phyloP scores from a whole-genome alignment of 2,888 invertebrate genomes.

The Sylvicola cinctus region DNA sequence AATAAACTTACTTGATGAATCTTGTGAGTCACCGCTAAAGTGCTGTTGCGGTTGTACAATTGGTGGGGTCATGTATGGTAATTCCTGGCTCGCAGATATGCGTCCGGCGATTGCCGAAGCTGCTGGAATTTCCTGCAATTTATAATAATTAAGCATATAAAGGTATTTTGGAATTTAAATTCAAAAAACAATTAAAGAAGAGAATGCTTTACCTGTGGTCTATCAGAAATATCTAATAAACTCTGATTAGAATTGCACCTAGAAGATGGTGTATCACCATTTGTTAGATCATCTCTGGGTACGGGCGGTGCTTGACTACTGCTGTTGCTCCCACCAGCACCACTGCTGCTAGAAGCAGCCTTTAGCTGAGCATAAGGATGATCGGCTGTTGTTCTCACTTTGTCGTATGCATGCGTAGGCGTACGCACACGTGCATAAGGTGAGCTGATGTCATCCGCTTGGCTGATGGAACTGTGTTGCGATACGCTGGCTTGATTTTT shows the following conservation, averaged over 20 bases:
- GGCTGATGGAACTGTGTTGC: constrained; percentile 36
- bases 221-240: constrained; percentile 5
- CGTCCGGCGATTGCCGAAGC: constrained; percentile 71
- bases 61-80: constrained; percentile 78
- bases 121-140: constrained; percentile 48
- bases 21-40: constrained; percentile 82
- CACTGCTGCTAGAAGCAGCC: constrained; percentile 5
- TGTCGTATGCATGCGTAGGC: constrained; percentile 45
- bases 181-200: background rate
- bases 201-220: constrained; percentile 4
- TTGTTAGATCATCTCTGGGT: background rate
- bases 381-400: constrained; percentile 17
- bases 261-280: constrained; percentile 4
- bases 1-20: constrained; percentile 46
- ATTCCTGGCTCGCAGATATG: constrained; percentile 67
- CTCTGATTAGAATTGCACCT: constrained; percentile 9
- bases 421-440: constrained; percentile 43
- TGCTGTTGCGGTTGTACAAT: constrained; percentile 37
- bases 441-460: constrained; percentile 34
- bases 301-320: background rate
- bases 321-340: background rate
- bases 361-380: constrained; percentile 26
- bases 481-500: constrained; percentile 31
- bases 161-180: background rate
- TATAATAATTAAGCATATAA: background rate